Conservation (phyloP, 2,113 vertebrate species). For the Cottus gobio region DNA sequence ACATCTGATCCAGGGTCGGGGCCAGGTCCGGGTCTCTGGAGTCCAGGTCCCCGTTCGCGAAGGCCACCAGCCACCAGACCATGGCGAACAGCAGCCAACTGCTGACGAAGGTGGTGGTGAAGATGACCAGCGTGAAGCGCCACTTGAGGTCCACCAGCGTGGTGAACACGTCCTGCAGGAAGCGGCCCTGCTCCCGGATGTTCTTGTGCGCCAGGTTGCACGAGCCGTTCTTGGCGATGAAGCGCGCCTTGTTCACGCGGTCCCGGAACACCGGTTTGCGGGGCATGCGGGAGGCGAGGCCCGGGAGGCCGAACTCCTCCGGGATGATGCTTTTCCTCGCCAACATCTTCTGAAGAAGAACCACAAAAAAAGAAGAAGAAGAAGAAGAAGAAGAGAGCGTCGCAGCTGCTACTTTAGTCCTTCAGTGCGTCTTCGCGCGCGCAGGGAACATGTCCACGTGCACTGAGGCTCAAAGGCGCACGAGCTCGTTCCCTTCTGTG, state of each 20-base stretch:
- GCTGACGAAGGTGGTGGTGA: conserved; percentile 98
- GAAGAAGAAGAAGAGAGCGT: neutral
- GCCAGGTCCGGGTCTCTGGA: neutral
- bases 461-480: neutral
- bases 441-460: conserved; percentile 16
- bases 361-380: no score
- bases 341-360: conserved; percentile 84
- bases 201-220: conserved; percentile 99
- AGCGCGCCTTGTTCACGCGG: conserved; percentile 93
- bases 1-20: conserved; percentile 51
- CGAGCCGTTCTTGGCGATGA: conserved; percentile 97
- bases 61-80: conserved; percentile 98
- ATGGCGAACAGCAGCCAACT: conserved; percentile 99
- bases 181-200: conserved; percentile 97
- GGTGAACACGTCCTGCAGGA: conserved; percentile 98
- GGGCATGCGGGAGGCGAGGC: conserved; percentile 90
- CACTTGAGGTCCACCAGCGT: conserved; percentile 98
- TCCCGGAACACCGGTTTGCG: conserved; percentile 94
- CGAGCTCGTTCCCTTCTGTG: neutral
- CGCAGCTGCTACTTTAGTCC: accelerated
- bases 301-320: conserved; percentile 94
- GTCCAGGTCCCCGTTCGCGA: conserved; percentile 94
- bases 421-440: conserved; percentile 62
- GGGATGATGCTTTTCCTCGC: conserved; percentile 98
- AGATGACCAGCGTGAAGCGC: conserved; percentile 98